phyloP scores from a whole-genome alignment of 2,888 invertebrate genomes.

The Hanleya hanleyi region DNA sequence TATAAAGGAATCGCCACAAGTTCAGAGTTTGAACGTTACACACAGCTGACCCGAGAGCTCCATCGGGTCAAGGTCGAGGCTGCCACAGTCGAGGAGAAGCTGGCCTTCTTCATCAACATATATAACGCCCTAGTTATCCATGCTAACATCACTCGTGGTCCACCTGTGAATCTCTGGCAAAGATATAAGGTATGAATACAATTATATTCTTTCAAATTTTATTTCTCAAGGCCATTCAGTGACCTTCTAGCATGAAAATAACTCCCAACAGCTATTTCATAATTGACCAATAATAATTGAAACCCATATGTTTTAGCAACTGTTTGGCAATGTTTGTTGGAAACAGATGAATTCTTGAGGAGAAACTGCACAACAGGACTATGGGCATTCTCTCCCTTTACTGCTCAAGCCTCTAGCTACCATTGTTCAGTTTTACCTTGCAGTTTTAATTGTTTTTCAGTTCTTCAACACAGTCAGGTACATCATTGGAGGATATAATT shows the following conservation, averaged over 20 bases:
- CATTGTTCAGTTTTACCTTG: too few relatives aligned
- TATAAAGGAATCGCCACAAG: slow-evolving; percentile 72
- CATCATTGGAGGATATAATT: slow-evolving; percentile 74
- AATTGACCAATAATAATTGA: too few relatives aligned
- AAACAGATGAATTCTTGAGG: too few relatives aligned
- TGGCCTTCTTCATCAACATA: slow-evolving; percentile 76
- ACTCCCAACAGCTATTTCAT: too few relatives aligned
- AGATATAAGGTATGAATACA: slow-evolving; percentile 69
- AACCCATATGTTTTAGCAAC: too few relatives aligned
- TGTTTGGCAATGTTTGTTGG: too few relatives aligned
- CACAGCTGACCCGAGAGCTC: slow-evolving; percentile 68
- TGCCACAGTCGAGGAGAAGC: slow-evolving; percentile 67
- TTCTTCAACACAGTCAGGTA: slow-evolving; percentile 75
- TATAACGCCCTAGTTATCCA: slow-evolving; percentile 76
- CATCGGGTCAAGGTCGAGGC: slow-evolving; percentile 64
- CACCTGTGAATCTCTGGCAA: slow-evolving; percentile 74
- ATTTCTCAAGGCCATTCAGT: background rate
- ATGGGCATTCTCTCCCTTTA: too few relatives aligned
- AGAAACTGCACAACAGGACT: too few relatives aligned
- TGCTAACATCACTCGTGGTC: slow-evolving; percentile 72
- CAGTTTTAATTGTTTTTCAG: too few relatives aligned
- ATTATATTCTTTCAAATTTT: background rate
- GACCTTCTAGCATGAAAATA: background rate
- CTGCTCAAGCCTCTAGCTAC: too few relatives aligned
- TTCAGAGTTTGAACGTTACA: slow-evolving; percentile 69